phyloP scores from a whole-genome alignment of 2,797 vertebrate genomes.

The Pagetopsis macropterus region DNA sequence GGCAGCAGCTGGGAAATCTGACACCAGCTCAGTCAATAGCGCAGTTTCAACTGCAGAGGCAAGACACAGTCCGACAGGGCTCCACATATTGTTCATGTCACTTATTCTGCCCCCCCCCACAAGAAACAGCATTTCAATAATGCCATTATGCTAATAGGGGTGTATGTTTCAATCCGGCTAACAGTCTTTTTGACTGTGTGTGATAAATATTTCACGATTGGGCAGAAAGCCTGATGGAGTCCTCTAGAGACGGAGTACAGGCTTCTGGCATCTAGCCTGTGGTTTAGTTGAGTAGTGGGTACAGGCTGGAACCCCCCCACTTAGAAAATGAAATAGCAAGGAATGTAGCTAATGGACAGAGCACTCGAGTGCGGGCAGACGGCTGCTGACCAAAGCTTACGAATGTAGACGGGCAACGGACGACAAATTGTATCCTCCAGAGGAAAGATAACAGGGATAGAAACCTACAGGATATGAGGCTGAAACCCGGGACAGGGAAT shows the following conservation, averaged over 20 bases:
- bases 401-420: slow-evolving; percentile 19
- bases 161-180: slow-evolving; percentile 28
- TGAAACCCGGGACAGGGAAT: neutral
- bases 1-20: slow-evolving; percentile 72
- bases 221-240: slow-evolving; percentile 30
- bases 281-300: slow-evolving; percentile 44
- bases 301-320: slow-evolving; percentile 40
- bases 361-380: slow-evolving; percentile 43
- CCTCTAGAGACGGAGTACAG: slow-evolving; percentile 29
- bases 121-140: slow-evolving; percentile 31
- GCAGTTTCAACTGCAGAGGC: slow-evolving; percentile 57
- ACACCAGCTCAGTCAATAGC: slow-evolving; percentile 70
- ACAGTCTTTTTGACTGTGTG: slow-evolving; percentile 29
- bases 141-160: slow-evolving; percentile 10
- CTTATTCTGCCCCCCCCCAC: neutral
- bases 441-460: slow-evolving; percentile 10
- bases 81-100: slow-evolving; percentile 30
- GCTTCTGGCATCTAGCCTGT: slow-evolving; percentile 32
- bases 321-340: slow-evolving; percentile 75
- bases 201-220: slow-evolving; percentile 51
- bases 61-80: slow-evolving; percentile 16
- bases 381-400: slow-evolving; percentile 36
- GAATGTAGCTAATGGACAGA: slow-evolving; percentile 73
- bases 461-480: neutral
- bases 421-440: slow-evolving; percentile 13